phyloP scores from a whole-genome alignment of 2,888 invertebrate genomes.

The Drosophila seclusa region DNA sequence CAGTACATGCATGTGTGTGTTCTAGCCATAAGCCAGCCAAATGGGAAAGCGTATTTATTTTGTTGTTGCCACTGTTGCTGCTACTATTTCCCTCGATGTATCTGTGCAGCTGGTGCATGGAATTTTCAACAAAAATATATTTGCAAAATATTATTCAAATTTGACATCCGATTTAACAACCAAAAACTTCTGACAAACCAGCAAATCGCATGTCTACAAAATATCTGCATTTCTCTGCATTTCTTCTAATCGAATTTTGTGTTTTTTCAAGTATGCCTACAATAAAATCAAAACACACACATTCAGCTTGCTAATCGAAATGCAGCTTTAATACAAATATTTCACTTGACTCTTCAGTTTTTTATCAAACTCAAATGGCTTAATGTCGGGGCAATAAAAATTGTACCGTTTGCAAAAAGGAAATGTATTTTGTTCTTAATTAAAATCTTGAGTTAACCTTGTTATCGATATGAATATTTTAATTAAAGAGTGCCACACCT shows the following conservation, averaged over 20 bases:
- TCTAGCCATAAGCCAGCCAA: slow-evolving; percentile 22
- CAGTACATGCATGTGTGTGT: slow-evolving; percentile 18
- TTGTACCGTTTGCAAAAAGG: not conserved
- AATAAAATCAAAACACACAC: not conserved
- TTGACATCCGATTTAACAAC: slow-evolving; percentile 52
- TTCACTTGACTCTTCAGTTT: not conserved
- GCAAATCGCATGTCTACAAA: slow-evolving; percentile 5
- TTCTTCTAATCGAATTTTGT: not conserved
- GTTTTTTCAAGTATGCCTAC: not conserved
- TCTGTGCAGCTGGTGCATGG: not conserved
- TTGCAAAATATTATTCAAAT: not conserved
- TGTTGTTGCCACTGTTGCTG: not conserved
- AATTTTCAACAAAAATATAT: not conserved
- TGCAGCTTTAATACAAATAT: not conserved
- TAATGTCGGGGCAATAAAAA: not conserved
- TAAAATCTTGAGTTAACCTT: not conserved
- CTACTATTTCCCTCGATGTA: not conserved
- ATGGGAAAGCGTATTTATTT: slow-evolving; percentile 12
- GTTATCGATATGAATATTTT: slow-evolving; percentile 2
- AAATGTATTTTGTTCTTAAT: not conserved
- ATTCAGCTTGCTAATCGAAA: not conserved
- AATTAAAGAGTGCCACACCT: not conserved
- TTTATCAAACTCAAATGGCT: not conserved
- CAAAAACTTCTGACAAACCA: slow-evolving; percentile 1
- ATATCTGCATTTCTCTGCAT: not conserved